Evolutionary conservation across 2,113 vertebrate genomes (phyloP), one percentile per base, ranked within the genome.

Genomic region (Steatornis caripensis): DNA sequence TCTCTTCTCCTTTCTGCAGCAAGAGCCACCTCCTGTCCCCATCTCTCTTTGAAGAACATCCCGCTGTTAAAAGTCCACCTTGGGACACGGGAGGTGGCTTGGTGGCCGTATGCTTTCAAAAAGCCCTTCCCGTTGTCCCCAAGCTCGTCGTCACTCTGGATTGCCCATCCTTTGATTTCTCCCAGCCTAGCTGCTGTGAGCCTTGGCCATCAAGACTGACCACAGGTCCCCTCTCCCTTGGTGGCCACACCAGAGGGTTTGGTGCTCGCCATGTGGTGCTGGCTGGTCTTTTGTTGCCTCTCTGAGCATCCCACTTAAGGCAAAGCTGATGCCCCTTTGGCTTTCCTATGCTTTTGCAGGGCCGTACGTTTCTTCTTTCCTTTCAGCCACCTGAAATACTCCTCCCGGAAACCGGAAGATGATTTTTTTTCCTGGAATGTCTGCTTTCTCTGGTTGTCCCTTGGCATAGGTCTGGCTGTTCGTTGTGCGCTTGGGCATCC

Each of bases 171-270:
- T 20, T 90, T 92, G 26, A 10, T n/a, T 83, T 76, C 13, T 68
- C 5, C 24, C 70, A 62, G 15, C 18, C 17, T 87, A 61, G n/a
- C 22, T 1, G 0, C 36, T 64, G 27, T 1, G 7, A 75, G 7
- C 19, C 27, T 75, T 11, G 26, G 19, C 2, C 2, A 13, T 17
- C 4, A 2, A 41, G 30, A 51, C 30, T 69, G 57, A 83, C 36
- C 71, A 27, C 0, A 0, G 22, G 48, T 49, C 17, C 43, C 13
- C 32, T 82, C 22, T 87, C 11, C n/a, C 0, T 0, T 15, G 11
- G 60, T 81, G 41, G 15, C 32, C 22, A 15, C 2, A 4, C 26
- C 62, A 48, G 77, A 37, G 45, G 18, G 18, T 88, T 61, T 92
- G 39, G 19, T 30, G 76, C 12, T 72, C 51, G 37, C 62, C 66